These are phyloP conservation scores for Macropis europaea DNA, from an alignment of 2,888 invertebrate genomes.

Conservation along the genomic window DNA sequence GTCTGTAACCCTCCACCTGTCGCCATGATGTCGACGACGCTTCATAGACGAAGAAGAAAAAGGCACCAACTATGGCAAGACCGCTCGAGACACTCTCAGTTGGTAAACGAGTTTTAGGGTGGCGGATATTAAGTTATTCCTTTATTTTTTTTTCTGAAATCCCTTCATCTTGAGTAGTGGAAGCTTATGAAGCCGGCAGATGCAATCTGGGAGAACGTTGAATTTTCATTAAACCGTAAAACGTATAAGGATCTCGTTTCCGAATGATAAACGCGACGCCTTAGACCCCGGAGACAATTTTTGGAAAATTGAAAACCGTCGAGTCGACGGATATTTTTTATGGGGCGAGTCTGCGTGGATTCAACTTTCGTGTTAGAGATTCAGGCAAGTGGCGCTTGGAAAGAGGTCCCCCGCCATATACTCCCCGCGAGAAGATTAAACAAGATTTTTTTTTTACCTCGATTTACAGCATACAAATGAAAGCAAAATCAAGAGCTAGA, in stretches of 20 bases:
- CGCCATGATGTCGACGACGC: conserved; percentile 39
- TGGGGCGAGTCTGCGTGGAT: background rate
- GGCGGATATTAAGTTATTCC: conserved; percentile 52
- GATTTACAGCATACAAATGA: conserved; percentile 6
- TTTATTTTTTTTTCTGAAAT: conserved; percentile 32
- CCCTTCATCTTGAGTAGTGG: conserved; percentile 13
- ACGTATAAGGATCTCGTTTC: background rate
- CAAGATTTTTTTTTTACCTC: background rate
- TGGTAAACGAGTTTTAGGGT: conserved; percentile 34
- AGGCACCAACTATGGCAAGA: conserved; percentile 45
- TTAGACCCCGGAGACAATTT: background rate
- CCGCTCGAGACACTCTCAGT: conserved; percentile 39
- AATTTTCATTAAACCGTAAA: conserved; percentile 43
- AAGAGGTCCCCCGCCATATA: background rate
- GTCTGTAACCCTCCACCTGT: conserved; percentile 58
- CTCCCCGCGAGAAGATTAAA: background rate
- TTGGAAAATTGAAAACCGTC: background rate
- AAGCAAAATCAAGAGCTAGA: background rate
- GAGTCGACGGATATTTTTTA: background rate
- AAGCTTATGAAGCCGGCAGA: conserved; percentile 34
- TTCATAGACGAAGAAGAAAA: conserved; percentile 37
- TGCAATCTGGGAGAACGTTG: conserved; percentile 9
- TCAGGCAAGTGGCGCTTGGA: background rate
- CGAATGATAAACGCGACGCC: background rate
- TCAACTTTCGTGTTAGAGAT: background rate